phyloP scores from a whole-genome alignment of 2,888 invertebrate genomes.

The Drosophila stalkeri region DNA sequence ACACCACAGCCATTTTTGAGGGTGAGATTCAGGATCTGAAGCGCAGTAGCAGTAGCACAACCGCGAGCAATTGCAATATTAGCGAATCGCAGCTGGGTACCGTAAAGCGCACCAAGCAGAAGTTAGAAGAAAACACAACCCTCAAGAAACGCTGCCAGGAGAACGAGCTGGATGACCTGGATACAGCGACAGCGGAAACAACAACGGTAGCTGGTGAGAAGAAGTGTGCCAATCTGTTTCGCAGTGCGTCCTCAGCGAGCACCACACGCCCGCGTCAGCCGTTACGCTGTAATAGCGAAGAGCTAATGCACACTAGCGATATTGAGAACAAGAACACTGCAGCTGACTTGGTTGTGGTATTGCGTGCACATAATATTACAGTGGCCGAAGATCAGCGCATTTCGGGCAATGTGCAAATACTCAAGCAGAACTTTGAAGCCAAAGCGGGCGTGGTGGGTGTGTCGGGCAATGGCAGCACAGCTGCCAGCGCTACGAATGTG shows the following conservation, averaged over 20 bases:
- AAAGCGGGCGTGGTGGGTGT: conserved; percentile 85
- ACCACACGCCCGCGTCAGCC: conserved; percentile 81
- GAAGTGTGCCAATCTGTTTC: conserved; percentile 78
- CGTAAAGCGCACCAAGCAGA: conserved; percentile 89
- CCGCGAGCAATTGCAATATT: conserved; percentile 62
- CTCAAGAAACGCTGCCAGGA: conserved; percentile 83
- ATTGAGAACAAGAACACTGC: conserved; percentile 79
- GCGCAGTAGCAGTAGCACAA: conserved; percentile 70
- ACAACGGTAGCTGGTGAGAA: conserved; percentile 27
- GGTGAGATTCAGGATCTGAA: conserved; percentile 84
- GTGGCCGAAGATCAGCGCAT: conserved; percentile 81
- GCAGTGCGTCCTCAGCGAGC: conserved; percentile 82
- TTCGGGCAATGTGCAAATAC: conserved; percentile 92
- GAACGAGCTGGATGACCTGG: conserved; percentile 56
- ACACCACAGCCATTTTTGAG: conserved; percentile 83
- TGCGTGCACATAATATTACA: conserved; percentile 73
- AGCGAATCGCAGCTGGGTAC: conserved; percentile 86
- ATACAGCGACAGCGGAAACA: conserved; percentile 10
- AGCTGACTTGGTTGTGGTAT: conserved; percentile 59
- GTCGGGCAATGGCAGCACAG: conserved; percentile 22
- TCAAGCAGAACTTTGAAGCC: conserved; percentile 95
- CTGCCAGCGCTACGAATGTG: conserved; percentile 10
- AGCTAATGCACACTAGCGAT: conserved; percentile 83
- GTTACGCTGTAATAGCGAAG: conserved; percentile 85
- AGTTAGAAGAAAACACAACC: conserved; percentile 87